phyloP scores from a whole-genome alignment of 2,113 vertebrate genomes.

The Thamnaconus septentrionalis region DNA sequence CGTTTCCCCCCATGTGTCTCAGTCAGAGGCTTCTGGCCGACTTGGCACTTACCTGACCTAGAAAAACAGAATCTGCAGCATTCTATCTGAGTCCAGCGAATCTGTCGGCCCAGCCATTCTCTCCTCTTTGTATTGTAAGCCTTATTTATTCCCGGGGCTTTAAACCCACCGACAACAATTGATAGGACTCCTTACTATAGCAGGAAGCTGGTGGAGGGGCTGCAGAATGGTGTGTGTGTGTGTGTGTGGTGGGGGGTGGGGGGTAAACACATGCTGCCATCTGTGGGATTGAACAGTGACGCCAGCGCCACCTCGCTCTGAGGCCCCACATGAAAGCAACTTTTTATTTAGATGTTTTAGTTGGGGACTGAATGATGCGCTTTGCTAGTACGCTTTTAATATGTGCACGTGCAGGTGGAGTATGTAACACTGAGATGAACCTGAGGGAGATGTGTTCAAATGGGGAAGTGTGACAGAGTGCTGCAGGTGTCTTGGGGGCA shows the following conservation, averaged over 20 bases:
- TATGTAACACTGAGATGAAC: conserved; percentile 22
- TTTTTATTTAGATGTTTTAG: no score
- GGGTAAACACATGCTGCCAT: conserved; percentile 47
- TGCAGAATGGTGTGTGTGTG: neutral
- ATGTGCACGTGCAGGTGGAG: conserved; percentile 38
- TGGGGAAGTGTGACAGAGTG: neutral
- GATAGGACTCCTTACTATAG: conserved; percentile 70
- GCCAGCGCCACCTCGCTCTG: no score
- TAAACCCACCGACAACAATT: conserved; percentile 57
- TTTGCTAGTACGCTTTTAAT: conserved; percentile 45
- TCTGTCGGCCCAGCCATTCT: conserved; percentile 47
- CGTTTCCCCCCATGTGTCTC: conserved; percentile 28
- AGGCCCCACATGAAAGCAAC: no score
- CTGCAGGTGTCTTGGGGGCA: conserved; percentile 6
- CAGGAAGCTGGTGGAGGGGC: conserved; percentile 39
- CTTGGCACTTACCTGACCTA: conserved; percentile 72
- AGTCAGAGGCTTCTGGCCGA: conserved; percentile 49
- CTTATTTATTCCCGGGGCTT: conserved; percentile 44
- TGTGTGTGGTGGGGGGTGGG: conserved; percentile 4
- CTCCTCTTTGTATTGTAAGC: conserved; percentile 21
- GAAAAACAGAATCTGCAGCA: conserved; percentile 61
- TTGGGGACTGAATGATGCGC: conserved; percentile 23
- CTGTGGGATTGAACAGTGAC: conserved; percentile 38
- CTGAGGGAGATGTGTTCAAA: conserved; percentile 12
- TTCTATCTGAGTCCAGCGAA: conserved; percentile 47